Evolutionary conservation across 2,113 vertebrate genomes (phyloP).

Genomic region (Ophthalmolycus amberensis): DNA sequence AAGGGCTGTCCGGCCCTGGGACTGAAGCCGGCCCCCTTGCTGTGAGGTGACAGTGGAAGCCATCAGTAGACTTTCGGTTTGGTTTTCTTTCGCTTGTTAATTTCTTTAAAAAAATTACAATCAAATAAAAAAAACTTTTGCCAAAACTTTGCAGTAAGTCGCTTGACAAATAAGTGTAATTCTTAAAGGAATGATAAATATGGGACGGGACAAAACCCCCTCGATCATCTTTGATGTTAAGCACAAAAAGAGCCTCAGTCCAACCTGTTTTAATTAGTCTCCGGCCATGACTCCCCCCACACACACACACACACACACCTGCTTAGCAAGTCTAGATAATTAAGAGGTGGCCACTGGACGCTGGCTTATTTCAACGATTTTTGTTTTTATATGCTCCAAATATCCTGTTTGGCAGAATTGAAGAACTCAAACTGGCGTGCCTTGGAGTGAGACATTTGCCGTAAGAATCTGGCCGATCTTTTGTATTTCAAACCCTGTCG

Average conservation of each 20-base stretch:
- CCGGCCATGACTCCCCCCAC: not conserved
- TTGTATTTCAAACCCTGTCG: not conserved
- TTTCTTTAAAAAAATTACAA: not conserved
- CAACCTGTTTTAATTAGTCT: not conserved
- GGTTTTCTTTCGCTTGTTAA: not conserved
- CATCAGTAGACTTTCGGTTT: not conserved
- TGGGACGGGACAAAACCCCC: too few relatives aligned
- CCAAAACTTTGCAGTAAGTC: not conserved
- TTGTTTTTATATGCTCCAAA: not conserved
- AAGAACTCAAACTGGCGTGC: not conserved
- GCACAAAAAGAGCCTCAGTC: not conserved
- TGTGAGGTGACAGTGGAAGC: too few relatives aligned
- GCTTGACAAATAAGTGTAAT: not conserved
- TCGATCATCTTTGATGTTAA: not conserved
- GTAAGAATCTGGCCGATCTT: not conserved
- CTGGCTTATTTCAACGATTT: not conserved
- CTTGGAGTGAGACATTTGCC: not conserved
- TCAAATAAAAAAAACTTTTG: not conserved
- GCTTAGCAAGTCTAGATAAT: not conserved
- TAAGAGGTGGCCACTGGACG: not conserved
- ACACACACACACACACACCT: conserved; percentile 4
- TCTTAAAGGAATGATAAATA: not conserved
- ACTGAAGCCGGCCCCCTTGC: too few relatives aligned
- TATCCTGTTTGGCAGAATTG: not conserved
- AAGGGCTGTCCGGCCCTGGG: too few relatives aligned